Evolutionary conservation across 1,140 invertebrate species (phyloP), one percentile per base, ranked within the genome.

Genomic region (Idris sp.): DNA sequence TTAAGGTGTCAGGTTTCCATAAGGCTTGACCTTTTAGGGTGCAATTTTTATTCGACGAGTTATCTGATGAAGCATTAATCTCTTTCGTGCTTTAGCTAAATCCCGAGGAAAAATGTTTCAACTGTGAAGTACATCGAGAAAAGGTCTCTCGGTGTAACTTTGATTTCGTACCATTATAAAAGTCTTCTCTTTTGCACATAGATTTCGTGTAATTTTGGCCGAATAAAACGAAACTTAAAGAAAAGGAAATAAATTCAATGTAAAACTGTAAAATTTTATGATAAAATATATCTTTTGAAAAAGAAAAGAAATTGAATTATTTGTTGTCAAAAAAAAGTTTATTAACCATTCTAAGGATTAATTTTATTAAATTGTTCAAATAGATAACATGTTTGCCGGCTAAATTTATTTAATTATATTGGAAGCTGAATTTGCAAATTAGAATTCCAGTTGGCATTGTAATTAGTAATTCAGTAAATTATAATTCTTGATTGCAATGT

Each of bases 31-130:
- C 46, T 71, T 76, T 76, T 76, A 65, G 56, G 61, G 59, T 31
- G 14, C 25, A 40, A 71, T 69, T 76, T 76, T 71, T 71, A 69
- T 71, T 71, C 65, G 53, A 61, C 15, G 48, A 22, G 59, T 35
- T 72, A 72, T 76, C 74, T 67, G 61, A 72, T 72, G 41, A 72
- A 68, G 49, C 74, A 76, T 76, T 76, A 76, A 76, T 76, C 67
- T 72, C 62, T 48, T 58, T 76, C 61, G 61, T 46, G 40, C 67
- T 54, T 65, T 51, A 16, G 18, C 56, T 54, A 65, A 69, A 61
- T 69, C 73, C 53, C 0, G 33, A 61, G 33, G 51, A 59, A 68
- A 71, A 65, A 62, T 62, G 48, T 40, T 61, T 59, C 61, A 22
- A 41, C 54, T 40, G 38, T n/a, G 22, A 67, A 61, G 40, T 67